Conservation (phyloP, 2,888 invertebrate genomes). For the Homarus gammarus region DNA sequence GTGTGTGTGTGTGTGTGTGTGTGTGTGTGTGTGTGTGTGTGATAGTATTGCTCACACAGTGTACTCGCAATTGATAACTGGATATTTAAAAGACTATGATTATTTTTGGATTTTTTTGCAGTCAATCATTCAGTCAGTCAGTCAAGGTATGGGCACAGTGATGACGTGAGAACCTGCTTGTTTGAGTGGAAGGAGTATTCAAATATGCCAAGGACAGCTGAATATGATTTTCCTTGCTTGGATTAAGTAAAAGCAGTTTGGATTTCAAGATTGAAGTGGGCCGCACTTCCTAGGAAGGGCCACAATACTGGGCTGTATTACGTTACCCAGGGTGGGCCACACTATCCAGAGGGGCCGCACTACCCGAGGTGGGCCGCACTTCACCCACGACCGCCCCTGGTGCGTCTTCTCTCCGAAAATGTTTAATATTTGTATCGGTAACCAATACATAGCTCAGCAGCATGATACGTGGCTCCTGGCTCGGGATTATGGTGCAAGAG, state of each 20-base stretch:
- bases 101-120: too few species aligned
- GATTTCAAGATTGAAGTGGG: neutral
- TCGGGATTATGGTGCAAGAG: neutral
- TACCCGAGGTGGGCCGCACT: neutral
- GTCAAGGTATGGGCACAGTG: too few species aligned
- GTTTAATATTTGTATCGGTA: conserved; percentile 15
- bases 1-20: neutral
- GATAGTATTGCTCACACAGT: too few species aligned
- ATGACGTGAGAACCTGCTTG: too few species aligned
- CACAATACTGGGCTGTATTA: neutral
- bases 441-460: conserved; percentile 6
- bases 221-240: too few species aligned
- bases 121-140: too few species aligned
- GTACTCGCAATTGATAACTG: too few species aligned
- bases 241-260: too few species aligned
- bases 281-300: neutral
- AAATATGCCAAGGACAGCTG: too few species aligned
- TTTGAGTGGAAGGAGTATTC: too few species aligned
- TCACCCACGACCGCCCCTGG: neutral
- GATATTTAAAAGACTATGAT: too few species aligned
- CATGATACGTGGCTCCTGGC: neutral
- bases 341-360: neutral
- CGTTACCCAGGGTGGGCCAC: too few species aligned
- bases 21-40: neutral
- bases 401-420: conserved; percentile 5